Evolutionary conservation across 1,140 invertebrate species (phyloP), one percentile per base, ranked within the genome.

Genomic region (Ectropis grisescens): DNA sequence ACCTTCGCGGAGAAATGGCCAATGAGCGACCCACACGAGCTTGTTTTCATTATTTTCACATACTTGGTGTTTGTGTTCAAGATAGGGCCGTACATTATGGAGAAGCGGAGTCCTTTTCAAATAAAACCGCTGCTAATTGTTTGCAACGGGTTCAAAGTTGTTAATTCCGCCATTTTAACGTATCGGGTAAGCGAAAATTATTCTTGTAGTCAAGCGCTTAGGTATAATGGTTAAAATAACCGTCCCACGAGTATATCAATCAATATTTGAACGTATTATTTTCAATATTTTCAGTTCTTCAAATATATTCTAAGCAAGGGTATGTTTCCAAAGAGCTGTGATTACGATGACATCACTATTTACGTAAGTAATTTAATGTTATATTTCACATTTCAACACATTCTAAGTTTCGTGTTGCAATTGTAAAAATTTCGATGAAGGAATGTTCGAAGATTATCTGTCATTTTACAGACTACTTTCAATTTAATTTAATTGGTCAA

Each of bases 271-370:
- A 4, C 3, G 8, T 4, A 19, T 4, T 19, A 19, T 19, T 19
- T 19, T 19, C 8, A 19, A 4, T 19, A 8, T 11, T 50, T 55
- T 13, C 41, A 58, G 56, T 51, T 58, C 35, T 22, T 54, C 2
- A 31, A 6, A 11, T 58, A 55, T 19, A 42, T 55, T 19, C 12
- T 44, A 7, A 47, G 51, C 11, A 48, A 49, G 10, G 56, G 56
- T 26, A 26, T 58, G 12, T 58, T 58, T 47, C 47, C 51, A 9
- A 49, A 45, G 19, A 55, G 40, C 36, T 58, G 56, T 41, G 41
- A 49, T 26, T 34, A 58, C 10, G 42, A 58, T 13, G 41, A 49
- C 2, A 11, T 27, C 9, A 52, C 45, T 8, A 10, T 58, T 15
- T 44, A 52, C 10, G 47, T 55, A 33, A 50, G 55, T 54, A 22